Conservation (phyloP, 2,888 invertebrate genomes). For the Atrina japonica region DNA sequence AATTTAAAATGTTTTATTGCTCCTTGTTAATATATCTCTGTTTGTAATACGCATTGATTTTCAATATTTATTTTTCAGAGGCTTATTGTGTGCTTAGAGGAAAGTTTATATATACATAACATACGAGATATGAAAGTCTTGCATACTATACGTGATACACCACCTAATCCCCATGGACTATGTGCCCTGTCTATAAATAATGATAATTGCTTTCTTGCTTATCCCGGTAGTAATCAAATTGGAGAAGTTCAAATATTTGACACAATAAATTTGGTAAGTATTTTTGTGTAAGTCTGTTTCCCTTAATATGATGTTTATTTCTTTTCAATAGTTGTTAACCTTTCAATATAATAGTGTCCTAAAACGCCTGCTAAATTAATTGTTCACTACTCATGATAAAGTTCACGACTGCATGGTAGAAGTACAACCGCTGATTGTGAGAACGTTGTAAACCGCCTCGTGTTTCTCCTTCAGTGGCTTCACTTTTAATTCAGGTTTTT, state of each 20-base stretch:
- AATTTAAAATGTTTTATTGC: too few relatives aligned
- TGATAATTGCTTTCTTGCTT: conserved; percentile 96
- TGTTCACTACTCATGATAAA: too few relatives aligned
- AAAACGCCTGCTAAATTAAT: too few relatives aligned
- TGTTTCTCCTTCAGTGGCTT: too few relatives aligned
- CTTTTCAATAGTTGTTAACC: too few relatives aligned
- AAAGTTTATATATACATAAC: conserved; percentile 98
- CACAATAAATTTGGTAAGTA: conserved; percentile 89
- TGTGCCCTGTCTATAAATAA: conserved; percentile 94
- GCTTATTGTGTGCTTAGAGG: conserved; percentile 97
- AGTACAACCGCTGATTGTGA: too few relatives aligned
- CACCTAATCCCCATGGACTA: conserved; percentile 95
- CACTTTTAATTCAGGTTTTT: too few relatives aligned
- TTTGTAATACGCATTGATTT: too few relatives aligned
- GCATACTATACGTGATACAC: conserved; percentile 98
- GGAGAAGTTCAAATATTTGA: conserved; percentile 98
- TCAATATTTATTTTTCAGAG: conserved; percentile 85
- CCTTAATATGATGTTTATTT: not conserved
- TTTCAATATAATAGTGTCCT: too few relatives aligned
- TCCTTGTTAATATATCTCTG: too few relatives aligned
- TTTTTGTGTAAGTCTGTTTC: not conserved
- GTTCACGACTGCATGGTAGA: too few relatives aligned
- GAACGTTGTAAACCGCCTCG: too few relatives aligned
- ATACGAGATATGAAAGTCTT: conserved; percentile 98
- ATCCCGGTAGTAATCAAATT: conserved; percentile 95